Evolutionary conservation across 2,113 vertebrate genomes (phyloP).

Genomic region (Choloepus hoffmanni): DNA sequence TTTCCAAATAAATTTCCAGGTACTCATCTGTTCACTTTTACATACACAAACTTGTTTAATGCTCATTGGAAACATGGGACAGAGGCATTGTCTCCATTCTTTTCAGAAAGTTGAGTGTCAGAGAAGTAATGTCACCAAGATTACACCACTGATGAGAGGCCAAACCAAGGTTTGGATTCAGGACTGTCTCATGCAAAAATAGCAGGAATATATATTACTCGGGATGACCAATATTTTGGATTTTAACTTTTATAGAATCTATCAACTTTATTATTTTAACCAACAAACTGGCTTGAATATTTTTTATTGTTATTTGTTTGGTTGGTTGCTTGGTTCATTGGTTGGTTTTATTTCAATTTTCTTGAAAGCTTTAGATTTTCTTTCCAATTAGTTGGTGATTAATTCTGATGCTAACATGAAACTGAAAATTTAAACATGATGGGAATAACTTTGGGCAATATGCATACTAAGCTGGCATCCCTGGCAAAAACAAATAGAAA

Average conservation of each 20-base stretch:
- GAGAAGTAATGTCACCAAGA: not conserved
- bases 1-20: conserved; percentile 22
- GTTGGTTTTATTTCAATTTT: conserved; percentile 17
- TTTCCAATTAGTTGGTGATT: not conserved
- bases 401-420: not conserved
- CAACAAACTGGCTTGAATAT: not conserved
- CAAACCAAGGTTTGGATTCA: not conserved
- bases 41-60: not conserved
- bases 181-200: not conserved
- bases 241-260: not conserved
- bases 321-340: not conserved
- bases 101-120: not conserved
- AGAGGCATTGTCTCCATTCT: not conserved
- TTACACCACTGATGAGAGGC: not conserved
- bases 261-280: not conserved
- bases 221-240: not conserved
- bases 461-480: not conserved
- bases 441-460: not conserved
- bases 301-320: not conserved
- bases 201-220: not conserved
- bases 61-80: not conserved
- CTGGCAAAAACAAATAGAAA: not conserved
- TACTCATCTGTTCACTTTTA: not conserved
- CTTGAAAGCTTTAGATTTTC: not conserved
- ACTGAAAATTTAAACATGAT: not conserved